A percentile compares a stretch with the other conserved stretches of the same genome.
These are phyloP conservation scores for Fulica atra DNA, from an alignment of 2,113 vertebrate genomes.

Conservation along the genomic window DNA sequence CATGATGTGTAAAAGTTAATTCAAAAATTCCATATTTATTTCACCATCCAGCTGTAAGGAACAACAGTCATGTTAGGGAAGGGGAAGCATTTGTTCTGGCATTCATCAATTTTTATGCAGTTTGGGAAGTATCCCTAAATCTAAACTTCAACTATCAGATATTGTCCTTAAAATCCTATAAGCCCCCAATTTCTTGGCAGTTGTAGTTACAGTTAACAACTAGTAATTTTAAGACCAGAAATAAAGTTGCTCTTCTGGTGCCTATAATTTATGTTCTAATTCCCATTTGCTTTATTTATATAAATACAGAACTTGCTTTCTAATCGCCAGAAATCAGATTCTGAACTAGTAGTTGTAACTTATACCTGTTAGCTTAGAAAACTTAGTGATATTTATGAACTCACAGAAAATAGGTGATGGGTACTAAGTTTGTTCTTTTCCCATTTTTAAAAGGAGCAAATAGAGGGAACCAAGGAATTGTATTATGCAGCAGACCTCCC, in stretches of 20 bases:
- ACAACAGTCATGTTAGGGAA: neutral
- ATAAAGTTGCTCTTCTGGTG: neutral
- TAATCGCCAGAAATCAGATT: neutral
- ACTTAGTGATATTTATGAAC: neutral
- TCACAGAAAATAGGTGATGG: neutral
- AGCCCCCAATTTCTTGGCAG: neutral
- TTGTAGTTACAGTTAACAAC: neutral
- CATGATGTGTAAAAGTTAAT: neutral
- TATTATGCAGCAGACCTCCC: neutral
- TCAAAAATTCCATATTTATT: neutral
- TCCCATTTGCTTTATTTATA: neutral
- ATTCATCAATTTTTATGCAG: neutral
- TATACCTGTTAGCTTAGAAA: neutral
- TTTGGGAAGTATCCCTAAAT: neutral
- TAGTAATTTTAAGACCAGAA: neutral
- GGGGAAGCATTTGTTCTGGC: neutral
- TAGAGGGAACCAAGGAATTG: neutral
- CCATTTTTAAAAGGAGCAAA: neutral
- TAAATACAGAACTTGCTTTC: neutral
- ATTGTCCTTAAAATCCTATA: neutral
- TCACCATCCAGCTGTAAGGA: neutral
- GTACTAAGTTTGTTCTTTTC: neutral
- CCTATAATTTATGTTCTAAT: neutral
- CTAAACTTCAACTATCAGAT: neutral
- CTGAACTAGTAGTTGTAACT: neutral